Base-by-base conservation (phyloP, 1,140 invertebrate genomes). In the Calycopis cecrops region DNA sequence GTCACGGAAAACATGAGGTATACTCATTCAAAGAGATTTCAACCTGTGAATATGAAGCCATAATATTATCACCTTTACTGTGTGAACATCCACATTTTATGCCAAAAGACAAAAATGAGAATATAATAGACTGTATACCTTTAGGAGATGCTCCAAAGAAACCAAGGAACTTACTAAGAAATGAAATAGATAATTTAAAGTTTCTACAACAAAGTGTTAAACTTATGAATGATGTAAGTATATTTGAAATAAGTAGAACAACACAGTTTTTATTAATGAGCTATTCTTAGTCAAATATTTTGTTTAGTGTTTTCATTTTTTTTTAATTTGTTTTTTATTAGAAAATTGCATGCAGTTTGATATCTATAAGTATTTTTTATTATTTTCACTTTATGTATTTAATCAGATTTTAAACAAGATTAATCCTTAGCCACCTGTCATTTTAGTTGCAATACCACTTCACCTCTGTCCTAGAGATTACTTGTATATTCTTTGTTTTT, bases 31-130 rank as follows among this genome's bases (percentile, higher is more conserved):
- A 98, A 75, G 98, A 99, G 88, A 94, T 92, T 0, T 94, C 95
- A 0, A 97, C 94, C 0, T 99, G 98, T 76, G 95, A 97, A 87
- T 99, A 99, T 84, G 96, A 98, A 87, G 92, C 95, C 9, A 91
- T 97, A 21, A 93, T 98, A 9, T 87, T 98, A 6, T 95, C 97
- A 1, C 93, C 95, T 2, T 79, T 94, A 9, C 87, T 99, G 0
- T 99, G 98, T 77, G 83, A 88, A 50, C 97, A 99, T 90, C 96
- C 97, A 1, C 91, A 93, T 64, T 99, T 96, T 71, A 96, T 93
- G 73, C 93, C 95, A 0, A 93, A 94, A 72, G 93, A 95, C 65
- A 91, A 92, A 4, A 93, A 91, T 9, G 94, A 96, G 69, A 92
- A 95, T 76, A 87, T 92, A 50, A 97, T 98, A 35, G 91, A 92